Percentiles rank a stretch among this genome's conserved stretches.
Evolutionary conservation across 2,888 invertebrate species (phyloP).

Genomic region (Girardia tigrina): DNA sequence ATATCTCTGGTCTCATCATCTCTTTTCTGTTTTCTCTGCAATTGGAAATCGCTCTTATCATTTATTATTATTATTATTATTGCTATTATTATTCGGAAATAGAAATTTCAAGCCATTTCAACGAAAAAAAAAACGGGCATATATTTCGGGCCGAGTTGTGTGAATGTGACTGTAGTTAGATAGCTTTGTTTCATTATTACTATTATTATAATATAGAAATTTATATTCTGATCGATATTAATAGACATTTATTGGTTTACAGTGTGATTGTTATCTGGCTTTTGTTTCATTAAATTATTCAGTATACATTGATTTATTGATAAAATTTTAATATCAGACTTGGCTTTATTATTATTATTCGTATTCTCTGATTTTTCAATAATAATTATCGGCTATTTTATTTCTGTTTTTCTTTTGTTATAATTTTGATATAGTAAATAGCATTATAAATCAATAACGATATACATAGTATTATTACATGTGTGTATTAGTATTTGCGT

Average conservation of each 20-base stretch:
- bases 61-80: too few relatives aligned
- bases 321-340: background rate
- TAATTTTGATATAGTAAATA: too few relatives aligned
- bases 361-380: too few relatives aligned
- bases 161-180: background rate
- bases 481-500: too few relatives aligned
- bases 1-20: slow-evolving; percentile 23
- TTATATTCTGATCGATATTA: slow-evolving; percentile 1
- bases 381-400: too few relatives aligned
- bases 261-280: slow-evolving; percentile 6
- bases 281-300: slow-evolving; percentile 19
- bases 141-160: background rate
- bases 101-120: background rate
- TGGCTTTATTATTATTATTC: background rate
- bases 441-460: too few relatives aligned
- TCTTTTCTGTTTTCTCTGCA: too few relatives aligned
- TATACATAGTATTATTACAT: too few relatives aligned
- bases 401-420: too few relatives aligned
- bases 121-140: background rate
- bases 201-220: too few relatives aligned
- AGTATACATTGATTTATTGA: background rate
- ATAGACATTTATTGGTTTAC: background rate
- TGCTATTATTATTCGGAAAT: background rate
- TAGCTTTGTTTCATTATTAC: slow-evolving; percentile 23
- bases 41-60: background rate